These are phyloP conservation scores for Drosophila orena DNA, from an alignment of 1,140 invertebrate genomes.

Conservation along the genomic window DNA sequence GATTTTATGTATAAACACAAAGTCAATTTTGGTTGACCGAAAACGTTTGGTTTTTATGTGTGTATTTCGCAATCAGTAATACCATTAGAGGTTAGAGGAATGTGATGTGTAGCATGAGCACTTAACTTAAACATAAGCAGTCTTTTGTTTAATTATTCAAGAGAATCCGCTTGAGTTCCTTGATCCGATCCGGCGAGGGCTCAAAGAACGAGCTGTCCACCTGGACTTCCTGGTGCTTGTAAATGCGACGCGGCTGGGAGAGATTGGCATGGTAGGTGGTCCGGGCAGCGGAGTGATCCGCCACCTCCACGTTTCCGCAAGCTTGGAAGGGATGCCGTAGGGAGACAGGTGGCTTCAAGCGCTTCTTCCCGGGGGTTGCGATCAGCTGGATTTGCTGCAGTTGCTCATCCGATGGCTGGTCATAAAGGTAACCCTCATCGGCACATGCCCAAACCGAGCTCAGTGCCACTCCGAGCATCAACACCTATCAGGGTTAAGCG, in stretches of 20 bases:
- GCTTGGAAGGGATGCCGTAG: constrained; percentile 4
- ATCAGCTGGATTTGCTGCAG: constrained; percentile 7
- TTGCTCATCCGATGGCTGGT: constrained; percentile 2
- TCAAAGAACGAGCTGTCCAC: constrained; percentile 48
- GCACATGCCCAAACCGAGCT: background rate
- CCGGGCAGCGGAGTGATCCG: constrained; percentile 1
- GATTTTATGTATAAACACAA: constrained; percentile 2
- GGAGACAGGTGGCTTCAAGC: constrained; percentile 14
- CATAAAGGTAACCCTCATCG: constrained; percentile 33
- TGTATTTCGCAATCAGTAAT: background rate
- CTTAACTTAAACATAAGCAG: background rate
- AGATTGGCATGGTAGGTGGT: constrained; percentile 28
- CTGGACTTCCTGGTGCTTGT: constrained; percentile 26
- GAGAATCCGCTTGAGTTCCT: constrained; percentile 36
- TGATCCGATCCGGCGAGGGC: constrained; percentile 21
- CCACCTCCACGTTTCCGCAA: constrained; percentile 12
- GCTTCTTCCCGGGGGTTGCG: background rate
- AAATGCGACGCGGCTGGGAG: constrained; percentile 37
- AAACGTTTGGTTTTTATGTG: background rate
- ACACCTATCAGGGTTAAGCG: constrained; percentile 24
- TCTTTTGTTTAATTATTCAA: constrained; percentile 1
- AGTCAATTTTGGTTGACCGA: background rate
- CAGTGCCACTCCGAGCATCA: constrained; percentile 10
- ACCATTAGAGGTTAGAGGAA: too few species aligned
- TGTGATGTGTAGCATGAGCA: background rate